Percentiles rank a stretch among this genome's conserved stretches.
Evolutionary conservation across 1,140 invertebrate genomes (phyloP).

Genomic region (Magallana gigas): DNA sequence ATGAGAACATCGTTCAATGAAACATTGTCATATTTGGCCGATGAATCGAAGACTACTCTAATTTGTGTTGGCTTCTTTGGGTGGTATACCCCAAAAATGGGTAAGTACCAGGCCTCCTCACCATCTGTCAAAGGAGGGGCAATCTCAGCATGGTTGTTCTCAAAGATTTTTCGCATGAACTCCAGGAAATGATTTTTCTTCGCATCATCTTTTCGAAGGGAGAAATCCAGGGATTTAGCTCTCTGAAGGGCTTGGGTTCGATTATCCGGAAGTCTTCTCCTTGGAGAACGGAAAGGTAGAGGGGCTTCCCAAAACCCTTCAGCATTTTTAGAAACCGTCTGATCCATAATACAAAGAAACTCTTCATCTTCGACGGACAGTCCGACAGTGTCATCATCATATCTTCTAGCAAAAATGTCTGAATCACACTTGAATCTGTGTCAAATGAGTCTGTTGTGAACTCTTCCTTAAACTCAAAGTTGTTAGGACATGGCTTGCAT

Average conservation of each 20-base stretch:
- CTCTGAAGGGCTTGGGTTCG: too few species aligned
- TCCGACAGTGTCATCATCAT: too few species aligned
- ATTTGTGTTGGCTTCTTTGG: constrained; percentile 57
- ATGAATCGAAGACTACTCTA: constrained; percentile 59
- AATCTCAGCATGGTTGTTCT: constrained; percentile 49
- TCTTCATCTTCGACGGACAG: too few species aligned
- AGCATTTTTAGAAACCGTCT: too few species aligned
- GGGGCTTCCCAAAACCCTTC: too few species aligned
- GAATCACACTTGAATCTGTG: constrained; percentile 51
- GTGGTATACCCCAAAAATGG: constrained; percentile 57
- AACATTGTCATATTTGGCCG: constrained; percentile 50
- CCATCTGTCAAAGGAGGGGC: constrained; percentile 41
- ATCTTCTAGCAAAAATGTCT: neutral
- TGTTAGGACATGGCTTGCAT: neutral
- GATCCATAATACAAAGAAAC: too few species aligned
- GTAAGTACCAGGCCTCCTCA: constrained; percentile 58
- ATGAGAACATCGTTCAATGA: constrained; percentile 66
- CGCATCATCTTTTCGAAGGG: too few species aligned
- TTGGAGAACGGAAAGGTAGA: too few species aligned
- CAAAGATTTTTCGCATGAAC: too few species aligned
- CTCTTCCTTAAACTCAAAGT: constrained; percentile 22
- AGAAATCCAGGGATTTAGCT: too few species aligned
- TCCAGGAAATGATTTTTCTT: too few species aligned
- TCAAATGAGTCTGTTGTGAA: constrained; percentile 50
- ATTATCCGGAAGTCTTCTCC: too few species aligned